These are phyloP conservation scores for Merodon equestris DNA, from an alignment of 2,888 invertebrate species.

Conservation along the genomic window DNA sequence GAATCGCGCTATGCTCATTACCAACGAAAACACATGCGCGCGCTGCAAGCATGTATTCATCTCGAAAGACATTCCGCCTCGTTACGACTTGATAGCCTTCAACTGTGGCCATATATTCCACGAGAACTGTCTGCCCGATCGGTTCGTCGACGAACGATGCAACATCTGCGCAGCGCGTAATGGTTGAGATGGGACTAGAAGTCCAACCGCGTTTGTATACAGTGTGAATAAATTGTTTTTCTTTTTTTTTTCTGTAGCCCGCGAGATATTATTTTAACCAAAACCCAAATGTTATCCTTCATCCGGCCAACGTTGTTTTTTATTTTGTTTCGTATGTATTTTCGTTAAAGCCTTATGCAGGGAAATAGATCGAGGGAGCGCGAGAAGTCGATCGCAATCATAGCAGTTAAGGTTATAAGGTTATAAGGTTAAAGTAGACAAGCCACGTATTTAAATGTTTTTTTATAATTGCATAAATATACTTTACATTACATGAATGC, in stretches of 20 bases:
- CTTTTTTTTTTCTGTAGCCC: not conserved
- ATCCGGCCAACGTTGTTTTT: not conserved
- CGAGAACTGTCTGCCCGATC: conserved; percentile 86
- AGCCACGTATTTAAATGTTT: conserved; percentile 1
- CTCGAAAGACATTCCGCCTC: conserved; percentile 84
- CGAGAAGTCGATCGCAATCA: conserved; percentile 26
- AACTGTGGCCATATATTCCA: conserved; percentile 95
- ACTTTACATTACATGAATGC: conserved; percentile 7
- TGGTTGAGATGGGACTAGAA: conserved; percentile 7
- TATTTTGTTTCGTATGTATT: conserved; percentile 16
- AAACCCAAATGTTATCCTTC: too few relatives aligned
- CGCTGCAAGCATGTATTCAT: conserved; percentile 89
- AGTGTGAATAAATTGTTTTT: conserved; percentile 54
- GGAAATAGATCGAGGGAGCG: not conserved
- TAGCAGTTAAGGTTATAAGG: conserved; percentile 44
- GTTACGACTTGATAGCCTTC: conserved; percentile 88
- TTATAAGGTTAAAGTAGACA: conserved; percentile 11
- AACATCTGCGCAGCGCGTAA: conserved; percentile 68
- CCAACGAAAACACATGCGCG: conserved; percentile 87
- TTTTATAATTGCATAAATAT: conserved; percentile 31
- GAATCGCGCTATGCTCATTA: conserved; percentile 86
- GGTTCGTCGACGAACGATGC: conserved; percentile 71
- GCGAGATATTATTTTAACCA: conserved; percentile 17
- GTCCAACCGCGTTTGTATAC: conserved; percentile 43
- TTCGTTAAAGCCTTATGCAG: conserved; percentile 9